Base-by-base conservation (phyloP, 1,140 invertebrate species). In the Rhyzopertha dominica region DNA sequence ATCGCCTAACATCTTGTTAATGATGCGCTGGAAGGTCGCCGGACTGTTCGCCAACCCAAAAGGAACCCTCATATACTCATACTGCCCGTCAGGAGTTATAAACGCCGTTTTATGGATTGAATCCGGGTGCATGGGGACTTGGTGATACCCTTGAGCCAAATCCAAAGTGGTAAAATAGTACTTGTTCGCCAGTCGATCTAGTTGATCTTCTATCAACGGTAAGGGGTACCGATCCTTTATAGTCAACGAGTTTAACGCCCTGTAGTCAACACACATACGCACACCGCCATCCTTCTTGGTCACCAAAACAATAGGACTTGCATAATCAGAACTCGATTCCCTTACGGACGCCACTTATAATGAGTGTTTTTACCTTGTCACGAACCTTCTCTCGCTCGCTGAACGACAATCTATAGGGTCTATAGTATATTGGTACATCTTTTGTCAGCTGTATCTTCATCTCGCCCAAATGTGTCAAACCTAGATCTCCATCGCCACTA, bases 11-110 rank as follows among this genome's bases (percentile, higher is more conserved):
- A 71, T 49, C 5, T 46, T 47, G 20, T 63, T 62, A 10, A 74
- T 68, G 5, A 68, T 52, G 23, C 59, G 42, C 43, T 70, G 62
- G 42, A 74, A 74, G 3, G 62, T 58, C 12, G 61, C 43, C 0
- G 71, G 63, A 0, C 67, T 57, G 49, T 69, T 72, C 4, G 46
- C 52, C 3, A 75, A 47, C 12, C 72, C 72, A 52, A 73, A 74
- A n/a, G 68, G 70, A 46, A 72, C 56, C 36, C 58, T 49, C 0
- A 48, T 36, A 43, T 58, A 74, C 45, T 73, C 69, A 43, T 71
- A 76, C 24, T 58, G 56, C 4, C 55, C 55, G 35, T 53, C 54
- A 5, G 54, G 47, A n/a, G 58, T 65, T 1, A 63, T 44, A 26
- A 56, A 54, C 4, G 56, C 43, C 9, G 53, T 58, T 26, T 53